Evolutionary conservation across 1,140 invertebrate genomes (phyloP), one percentile per base, ranked within the genome.

Genomic region (Cydia strobilella): DNA sequence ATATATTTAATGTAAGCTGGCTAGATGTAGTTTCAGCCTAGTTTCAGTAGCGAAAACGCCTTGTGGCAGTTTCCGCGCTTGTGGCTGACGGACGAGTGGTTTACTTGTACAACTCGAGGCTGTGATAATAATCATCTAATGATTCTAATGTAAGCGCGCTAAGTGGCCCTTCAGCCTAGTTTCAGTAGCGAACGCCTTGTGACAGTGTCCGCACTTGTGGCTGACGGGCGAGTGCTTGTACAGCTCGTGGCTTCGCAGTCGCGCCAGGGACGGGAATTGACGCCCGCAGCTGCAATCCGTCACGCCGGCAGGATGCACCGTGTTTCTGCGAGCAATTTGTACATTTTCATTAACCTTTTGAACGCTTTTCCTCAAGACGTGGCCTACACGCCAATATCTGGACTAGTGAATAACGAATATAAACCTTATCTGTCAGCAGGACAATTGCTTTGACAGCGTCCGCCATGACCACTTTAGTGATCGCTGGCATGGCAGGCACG

Each of bases 221-320:
- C 80, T 77, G 25, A 77, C 74, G 13, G 77, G 74, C 1, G 83
- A 77, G 66, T 90, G 87, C 66, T 83, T 84, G 72, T 89, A 81
- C 13, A 90, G 76, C 12, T 82, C 75, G 66, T 89, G 88, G 25
- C 82, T 88, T 35, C 82, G 84, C n/a, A 88, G 75, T 2, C 81
- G 83, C 27, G 79, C 76, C 48, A 79, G 42, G 6, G 87, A 87
- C 62, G 80, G 84, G 80, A 88, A 90, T 7, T 71, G 73, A 27
- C 77, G 82, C 15, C 81, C 79, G 76, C 87, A 77, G 15, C 48
- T 76, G 75, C 87, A 90, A 31, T 69, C 74, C 2, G 79, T 88
- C 9, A 80, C 82, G 5, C 78, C 81, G 15, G 76, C 74, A 2
- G 82, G 80, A 74, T 90, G 88, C 66, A 86, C 80, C 5, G 76